Base-by-base conservation (phyloP, 1,140 invertebrate genomes). In the Yoshiicerus persimilis region DNA sequence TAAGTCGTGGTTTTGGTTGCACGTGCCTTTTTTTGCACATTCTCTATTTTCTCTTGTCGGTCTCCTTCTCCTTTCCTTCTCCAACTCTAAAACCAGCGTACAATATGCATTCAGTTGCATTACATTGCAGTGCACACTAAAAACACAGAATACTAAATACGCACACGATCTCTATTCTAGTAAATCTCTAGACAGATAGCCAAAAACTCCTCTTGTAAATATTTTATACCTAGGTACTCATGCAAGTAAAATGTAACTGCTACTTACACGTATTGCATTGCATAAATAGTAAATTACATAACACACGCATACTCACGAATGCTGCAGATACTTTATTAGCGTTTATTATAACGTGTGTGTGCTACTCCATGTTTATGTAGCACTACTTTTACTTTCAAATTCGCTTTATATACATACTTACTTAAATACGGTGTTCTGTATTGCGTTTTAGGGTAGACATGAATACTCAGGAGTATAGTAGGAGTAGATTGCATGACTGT, bases 1-100 rank as follows among this genome's bases (percentile, higher is more conserved):
- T 80, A 80, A 80, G 75, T 80, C 75, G 75, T 80, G 75, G 30
- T 80, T 36, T 80, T 80, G 75, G 75, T 80, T 80, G 75, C 75
- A 80, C 75, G 75, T 80, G 75, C 75, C 75, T 36, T 80, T 80
- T 80, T 80, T 80, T 80, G 75, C 75, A 80, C 75, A 80, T 36
- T 80, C 75, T 80, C 30, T 36, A 32, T 56, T 38, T 32, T 80
- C 20, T 80, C 32, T 32, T 34, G 30, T 80, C 32, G 75, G 30
- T 80, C 32, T 80, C 75, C 75, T 36, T 80, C 47, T 36, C 75
- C 75, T 20, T 80, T 32, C 16, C 34, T 36, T 11, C 13, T 80
- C 23, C 36, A 30, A 80, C 30, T 80, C 36, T 38, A n/a, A n/a
- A 56, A 5, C 47, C 4, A 56, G n/a, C 47, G 16, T 56, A 56